phyloP scores from a whole-genome alignment of 1,140 invertebrate species.

The Drosophila parabipectinata region DNA sequence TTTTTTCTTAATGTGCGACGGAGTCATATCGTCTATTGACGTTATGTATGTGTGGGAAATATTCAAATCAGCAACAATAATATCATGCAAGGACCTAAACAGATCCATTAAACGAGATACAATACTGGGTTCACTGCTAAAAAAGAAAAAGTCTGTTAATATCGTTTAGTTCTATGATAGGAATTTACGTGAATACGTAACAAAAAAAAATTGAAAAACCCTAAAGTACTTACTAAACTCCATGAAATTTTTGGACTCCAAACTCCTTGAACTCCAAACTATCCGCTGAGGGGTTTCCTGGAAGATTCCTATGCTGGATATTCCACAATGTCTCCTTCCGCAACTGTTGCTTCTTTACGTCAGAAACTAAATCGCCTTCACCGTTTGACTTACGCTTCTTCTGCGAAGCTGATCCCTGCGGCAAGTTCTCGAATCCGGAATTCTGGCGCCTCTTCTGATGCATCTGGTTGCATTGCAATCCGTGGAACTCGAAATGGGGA shows the following conservation, averaged over 20 bases:
- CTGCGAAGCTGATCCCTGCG: background rate
- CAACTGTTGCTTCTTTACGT: constrained; percentile 27
- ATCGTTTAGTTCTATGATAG: too few relatives aligned
- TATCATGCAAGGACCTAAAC: constrained; percentile 60
- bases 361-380: constrained; percentile 5
- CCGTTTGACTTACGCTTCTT: constrained; percentile 28
- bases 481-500: constrained; percentile 50
- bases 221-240: constrained; percentile 34
- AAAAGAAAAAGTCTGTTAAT: background rate
- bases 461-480: constrained; percentile 34
- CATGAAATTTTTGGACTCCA: constrained; percentile 3
- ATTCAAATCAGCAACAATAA: constrained; percentile 40
- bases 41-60: constrained; percentile 30
- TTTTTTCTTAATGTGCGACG: constrained; percentile 27
- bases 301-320: background rate
- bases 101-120: constrained; percentile 56
- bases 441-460: background rate
- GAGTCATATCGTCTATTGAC: constrained; percentile 44
- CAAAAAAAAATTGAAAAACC: background rate
- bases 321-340: constrained; percentile 50
- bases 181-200: background rate
- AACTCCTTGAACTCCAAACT: too few relatives aligned
- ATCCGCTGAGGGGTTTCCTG: background rate
- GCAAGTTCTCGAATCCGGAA: background rate
- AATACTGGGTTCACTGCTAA: constrained; percentile 36